Conservation (phyloP, 2,888 invertebrate species). For the Pterostichus madidus region DNA sequence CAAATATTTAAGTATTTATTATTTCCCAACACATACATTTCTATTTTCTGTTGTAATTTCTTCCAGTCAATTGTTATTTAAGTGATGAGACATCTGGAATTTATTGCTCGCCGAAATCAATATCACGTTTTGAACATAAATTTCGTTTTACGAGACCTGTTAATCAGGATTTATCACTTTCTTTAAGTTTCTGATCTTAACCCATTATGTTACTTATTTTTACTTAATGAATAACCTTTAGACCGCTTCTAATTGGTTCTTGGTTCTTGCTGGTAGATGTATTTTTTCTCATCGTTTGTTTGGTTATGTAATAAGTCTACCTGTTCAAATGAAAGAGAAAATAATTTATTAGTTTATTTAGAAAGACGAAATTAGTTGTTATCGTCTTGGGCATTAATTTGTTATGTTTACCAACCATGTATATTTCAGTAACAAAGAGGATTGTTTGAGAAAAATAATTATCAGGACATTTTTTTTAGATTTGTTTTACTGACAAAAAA, state of each 20-base stretch:
- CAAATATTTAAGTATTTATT: constrained; percentile 1
- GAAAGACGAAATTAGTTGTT: not conserved
- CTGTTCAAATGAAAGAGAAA: constrained; percentile 22
- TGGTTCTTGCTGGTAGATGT: constrained; percentile 6
- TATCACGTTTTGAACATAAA: constrained; percentile 34
- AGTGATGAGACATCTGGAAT: not conserved
- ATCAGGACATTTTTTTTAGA: too few relatives aligned
- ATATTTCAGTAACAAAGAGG: too few relatives aligned
- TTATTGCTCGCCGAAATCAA: constrained; percentile 34
- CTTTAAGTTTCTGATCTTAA: constrained; percentile 22
- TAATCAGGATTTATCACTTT: constrained; percentile 36
- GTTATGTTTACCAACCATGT: too few relatives aligned
- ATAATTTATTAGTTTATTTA: constrained; percentile 36
- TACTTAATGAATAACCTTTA: constrained; percentile 44
- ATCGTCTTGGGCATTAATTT: not conserved
- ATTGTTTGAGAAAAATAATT: too few relatives aligned
- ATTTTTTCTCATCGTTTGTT: constrained; percentile 42
- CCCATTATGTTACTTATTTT: constrained; percentile 39
- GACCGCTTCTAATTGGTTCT: constrained; percentile 32
- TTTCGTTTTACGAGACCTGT: constrained; percentile 24
- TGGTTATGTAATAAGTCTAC: constrained; percentile 41
- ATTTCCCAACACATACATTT: not conserved
- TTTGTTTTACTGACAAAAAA: too few relatives aligned
- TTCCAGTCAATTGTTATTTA: constrained; percentile 2
- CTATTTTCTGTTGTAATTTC: not conserved